These are phyloP conservation scores for Propithecus deckenii DNA, from an alignment of 2,797 vertebrate species.

Conservation along the genomic window DNA sequence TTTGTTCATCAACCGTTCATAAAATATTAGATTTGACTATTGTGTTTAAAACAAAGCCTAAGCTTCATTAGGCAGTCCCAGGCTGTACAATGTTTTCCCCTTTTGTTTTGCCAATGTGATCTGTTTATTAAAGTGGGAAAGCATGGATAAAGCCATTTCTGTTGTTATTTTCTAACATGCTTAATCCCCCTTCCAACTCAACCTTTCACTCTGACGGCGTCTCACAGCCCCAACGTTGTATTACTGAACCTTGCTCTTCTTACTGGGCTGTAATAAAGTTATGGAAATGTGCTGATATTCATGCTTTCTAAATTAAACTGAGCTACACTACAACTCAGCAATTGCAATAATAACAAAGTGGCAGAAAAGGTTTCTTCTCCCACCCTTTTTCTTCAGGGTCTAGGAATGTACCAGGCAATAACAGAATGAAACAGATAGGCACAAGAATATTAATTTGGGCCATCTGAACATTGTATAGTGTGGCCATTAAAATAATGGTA, in stretches of 20 bases:
- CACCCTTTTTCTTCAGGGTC: neutral
- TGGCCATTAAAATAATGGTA: neutral
- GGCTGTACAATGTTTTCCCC: neutral
- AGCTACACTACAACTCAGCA: neutral
- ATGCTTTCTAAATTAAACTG: slow-evolving; percentile 25
- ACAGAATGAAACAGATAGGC: neutral
- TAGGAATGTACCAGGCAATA: neutral
- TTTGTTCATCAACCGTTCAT: neutral
- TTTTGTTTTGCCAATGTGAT: neutral
- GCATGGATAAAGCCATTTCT: neutral
- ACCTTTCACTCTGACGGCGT: neutral
- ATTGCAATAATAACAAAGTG: neutral
- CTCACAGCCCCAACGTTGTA: neutral
- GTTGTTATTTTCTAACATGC: neutral
- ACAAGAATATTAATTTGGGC: neutral
- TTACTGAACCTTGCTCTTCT: neutral
- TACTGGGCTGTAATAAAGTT: neutral
- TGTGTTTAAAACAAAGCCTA: neutral
- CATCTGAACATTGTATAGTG: neutral
- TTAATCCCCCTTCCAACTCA: neutral
- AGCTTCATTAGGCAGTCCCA: neutral
- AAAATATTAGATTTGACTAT: neutral
- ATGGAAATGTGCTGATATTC: neutral
- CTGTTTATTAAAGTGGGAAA: neutral
- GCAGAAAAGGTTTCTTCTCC: neutral